Evolutionary conservation across 2,113 vertebrate species (phyloP), one percentile per base, ranked within the genome.

Genomic region (Podocnemis expansa): DNA sequence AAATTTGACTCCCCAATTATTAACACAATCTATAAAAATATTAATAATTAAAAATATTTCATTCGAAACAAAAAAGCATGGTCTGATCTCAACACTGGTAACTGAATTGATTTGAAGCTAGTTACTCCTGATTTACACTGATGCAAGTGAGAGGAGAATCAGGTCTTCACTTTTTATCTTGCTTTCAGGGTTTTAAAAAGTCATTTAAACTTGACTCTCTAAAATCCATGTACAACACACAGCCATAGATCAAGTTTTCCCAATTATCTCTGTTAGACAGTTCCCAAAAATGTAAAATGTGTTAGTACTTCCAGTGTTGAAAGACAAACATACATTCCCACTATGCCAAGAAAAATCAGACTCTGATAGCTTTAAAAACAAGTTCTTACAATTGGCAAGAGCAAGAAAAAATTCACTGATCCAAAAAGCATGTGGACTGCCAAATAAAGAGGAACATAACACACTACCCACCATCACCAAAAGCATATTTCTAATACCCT

Each of bases 341-440:
- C 51, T 58, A 56, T 96, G 83, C 78, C 88, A 88, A 93, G 84
- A 91, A 91, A 78, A 93, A 94, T 87, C 91, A 94, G 63, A 52
- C 58, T 19, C 21, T 85, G n/a, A 27, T 92, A 87, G 78, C 90
- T 92, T 91, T 89, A 91, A 89, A 95, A 94, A 43, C 89, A 86
- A 80, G 49, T 49, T 58, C 88, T 82, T 89, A 90, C 88, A 88
- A 67, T 82, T 58, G 60, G 55, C 54, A 94, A 93, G 88, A 49
- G 12, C 14, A 88, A 88, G 45, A 31, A 87, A 84, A 87, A 92
- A 90, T 25, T 82, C 73, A 54, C 31, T 82, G 84, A 56, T 34
- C 45, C 56, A 89, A 78, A 70, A 83, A 96, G 73, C 95, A 95
- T 81, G 93, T 86, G 86, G 80, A 45, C 17, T 83, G 81, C 75